Conservation (phyloP, 2,797 vertebrate genomes). For the Thamnophis elegans region DNA sequence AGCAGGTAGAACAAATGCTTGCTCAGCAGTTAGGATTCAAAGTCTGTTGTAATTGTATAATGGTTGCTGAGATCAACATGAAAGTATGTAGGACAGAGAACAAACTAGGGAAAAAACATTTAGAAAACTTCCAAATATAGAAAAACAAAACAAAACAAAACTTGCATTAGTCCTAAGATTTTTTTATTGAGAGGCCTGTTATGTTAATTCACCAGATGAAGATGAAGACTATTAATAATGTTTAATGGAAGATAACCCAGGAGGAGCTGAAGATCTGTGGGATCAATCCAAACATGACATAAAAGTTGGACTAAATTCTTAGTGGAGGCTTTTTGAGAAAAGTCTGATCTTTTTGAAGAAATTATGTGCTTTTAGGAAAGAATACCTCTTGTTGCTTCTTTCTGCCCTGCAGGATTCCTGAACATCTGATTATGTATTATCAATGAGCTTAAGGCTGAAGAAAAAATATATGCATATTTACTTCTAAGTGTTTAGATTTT, state of each 20-base stretch:
- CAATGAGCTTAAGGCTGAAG: background rate
- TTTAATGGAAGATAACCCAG: background rate
- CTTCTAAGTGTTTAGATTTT: background rate
- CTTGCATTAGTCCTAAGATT: background rate
- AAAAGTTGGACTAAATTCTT: background rate
- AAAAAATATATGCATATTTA: background rate
- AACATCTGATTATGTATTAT: background rate
- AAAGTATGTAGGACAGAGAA: background rate
- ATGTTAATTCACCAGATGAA: background rate
- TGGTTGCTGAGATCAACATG: background rate
- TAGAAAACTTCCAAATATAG: background rate
- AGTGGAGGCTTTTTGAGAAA: background rate
- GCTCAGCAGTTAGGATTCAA: background rate
- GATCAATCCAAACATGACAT: background rate
- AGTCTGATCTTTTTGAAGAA: background rate
- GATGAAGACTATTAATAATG: background rate
- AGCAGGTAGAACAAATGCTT: background rate
- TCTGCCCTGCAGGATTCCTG: background rate
- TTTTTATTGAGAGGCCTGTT: background rate
- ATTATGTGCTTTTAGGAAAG: background rate
- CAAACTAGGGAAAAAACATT: background rate
- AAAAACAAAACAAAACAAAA: background rate
- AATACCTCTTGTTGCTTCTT: background rate
- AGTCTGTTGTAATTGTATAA: background rate
- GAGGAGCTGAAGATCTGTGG: background rate